A percentile compares a stretch with the other conserved stretches of the same genome.
Conservation (phyloP, 2,797 vertebrate species). For the Hydrolagus colliei region DNA sequence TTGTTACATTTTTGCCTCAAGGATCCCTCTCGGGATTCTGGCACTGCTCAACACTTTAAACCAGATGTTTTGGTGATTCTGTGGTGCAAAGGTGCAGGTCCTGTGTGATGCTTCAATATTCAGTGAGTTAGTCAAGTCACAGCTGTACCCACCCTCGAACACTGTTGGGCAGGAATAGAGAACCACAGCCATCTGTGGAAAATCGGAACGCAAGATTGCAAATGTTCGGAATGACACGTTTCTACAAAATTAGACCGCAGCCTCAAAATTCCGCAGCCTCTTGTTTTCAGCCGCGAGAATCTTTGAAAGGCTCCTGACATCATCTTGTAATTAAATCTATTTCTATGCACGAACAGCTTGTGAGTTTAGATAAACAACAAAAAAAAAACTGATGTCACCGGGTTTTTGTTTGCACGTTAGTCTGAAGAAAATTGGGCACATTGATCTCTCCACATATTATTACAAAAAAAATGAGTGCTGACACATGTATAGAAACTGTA, state of each 20-base stretch:
- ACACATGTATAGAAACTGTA: conserved; percentile 23
- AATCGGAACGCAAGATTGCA: neutral
- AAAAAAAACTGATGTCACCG: conserved; percentile 16
- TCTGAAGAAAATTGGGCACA: conserved; percentile 19
- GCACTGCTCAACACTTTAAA: neutral
- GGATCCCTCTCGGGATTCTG: neutral
- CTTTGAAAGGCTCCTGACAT: conserved; percentile 25
- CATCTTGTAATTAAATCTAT: conserved; percentile 33
- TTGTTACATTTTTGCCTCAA: neutral
- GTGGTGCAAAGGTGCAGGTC: neutral
- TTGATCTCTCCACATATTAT: conserved; percentile 22
- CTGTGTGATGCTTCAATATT: neutral
- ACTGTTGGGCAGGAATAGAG: neutral
- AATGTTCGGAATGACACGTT: conserved; percentile 13
- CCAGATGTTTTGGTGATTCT: neutral
- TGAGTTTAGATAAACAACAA: conserved; percentile 28
- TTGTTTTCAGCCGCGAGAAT: conserved; percentile 20
- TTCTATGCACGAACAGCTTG: conserved; percentile 28
- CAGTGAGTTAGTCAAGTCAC: neutral
- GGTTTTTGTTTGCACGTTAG: conserved; percentile 28
- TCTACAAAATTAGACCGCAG: conserved; percentile 11
- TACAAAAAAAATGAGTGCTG: conserved; percentile 20
- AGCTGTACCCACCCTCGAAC: neutral
- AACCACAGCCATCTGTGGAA: neutral
- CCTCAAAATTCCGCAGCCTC: neutral